Evolutionary conservation across 2,113 vertebrate species (phyloP).

Genomic region (Catagonus wagneri): DNA sequence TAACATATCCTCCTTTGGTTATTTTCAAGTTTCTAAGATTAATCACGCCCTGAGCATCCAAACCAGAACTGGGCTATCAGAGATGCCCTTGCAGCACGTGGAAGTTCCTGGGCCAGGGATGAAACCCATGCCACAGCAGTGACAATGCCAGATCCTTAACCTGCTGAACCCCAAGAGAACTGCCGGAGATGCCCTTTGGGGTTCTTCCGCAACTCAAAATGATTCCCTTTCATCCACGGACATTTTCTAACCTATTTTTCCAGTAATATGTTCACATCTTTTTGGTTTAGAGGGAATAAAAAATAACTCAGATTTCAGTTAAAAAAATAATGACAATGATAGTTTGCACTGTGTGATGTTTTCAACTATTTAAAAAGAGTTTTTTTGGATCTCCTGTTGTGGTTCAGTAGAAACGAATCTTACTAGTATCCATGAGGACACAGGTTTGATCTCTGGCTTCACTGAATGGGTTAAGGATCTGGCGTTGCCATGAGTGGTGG

Average conservation of each 20-base stretch:
- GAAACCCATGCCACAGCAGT: too few relatives aligned
- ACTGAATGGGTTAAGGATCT: too few relatives aligned
- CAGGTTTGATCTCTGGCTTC: too few relatives aligned
- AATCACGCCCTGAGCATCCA: background rate
- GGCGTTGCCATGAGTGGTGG: too few relatives aligned
- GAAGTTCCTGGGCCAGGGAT: too few relatives aligned
- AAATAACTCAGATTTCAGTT: background rate
- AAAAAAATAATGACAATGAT: slow-evolving; percentile 1
- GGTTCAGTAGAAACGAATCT: too few relatives aligned
- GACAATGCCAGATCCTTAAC: too few relatives aligned
- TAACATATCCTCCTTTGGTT: slow-evolving; percentile 54
- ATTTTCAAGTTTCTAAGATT: slow-evolving; percentile 24
- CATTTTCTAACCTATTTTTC: slow-evolving; percentile 51
- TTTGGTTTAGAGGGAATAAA: slow-evolving; percentile 11
- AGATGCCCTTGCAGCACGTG: background rate
- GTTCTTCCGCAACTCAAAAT: slow-evolving; percentile 35
- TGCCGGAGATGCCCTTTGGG: background rate
- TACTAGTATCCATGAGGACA: too few relatives aligned
- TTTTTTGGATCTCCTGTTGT: background rate
- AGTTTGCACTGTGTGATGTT: background rate
- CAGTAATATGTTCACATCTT: slow-evolving; percentile 15
- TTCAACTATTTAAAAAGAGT: slow-evolving; percentile 32
- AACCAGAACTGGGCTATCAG: background rate
- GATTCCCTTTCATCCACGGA: slow-evolving; percentile 40
- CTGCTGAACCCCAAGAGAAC: too few relatives aligned